These are phyloP conservation scores for Sebastes cheni DNA, from an alignment of 2,797 vertebrate species.

Conservation along the genomic window DNA sequence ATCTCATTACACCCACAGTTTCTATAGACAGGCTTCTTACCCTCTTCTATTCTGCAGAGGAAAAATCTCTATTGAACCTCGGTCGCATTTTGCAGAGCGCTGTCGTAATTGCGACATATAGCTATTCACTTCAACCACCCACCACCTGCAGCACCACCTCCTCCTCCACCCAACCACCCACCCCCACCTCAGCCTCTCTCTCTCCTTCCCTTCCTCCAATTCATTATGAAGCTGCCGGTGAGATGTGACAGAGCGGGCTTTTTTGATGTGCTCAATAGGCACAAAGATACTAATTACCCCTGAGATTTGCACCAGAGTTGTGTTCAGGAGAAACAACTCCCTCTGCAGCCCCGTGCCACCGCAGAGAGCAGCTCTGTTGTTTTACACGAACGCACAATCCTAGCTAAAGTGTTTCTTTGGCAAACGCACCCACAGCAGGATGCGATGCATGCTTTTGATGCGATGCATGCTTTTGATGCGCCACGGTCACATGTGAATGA, in stretches of 20 bases:
- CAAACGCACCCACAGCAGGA: background rate
- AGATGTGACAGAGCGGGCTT: conserved; percentile 57
- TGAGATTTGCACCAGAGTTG: conserved; percentile 57
- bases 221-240: conserved; percentile 46
- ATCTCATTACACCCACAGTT: conserved; percentile 70
- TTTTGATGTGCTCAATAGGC: conserved; percentile 69
- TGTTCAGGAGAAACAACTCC: conserved; percentile 31
- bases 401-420: conserved; percentile 11
- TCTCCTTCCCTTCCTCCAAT: background rate
- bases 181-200: background rate
- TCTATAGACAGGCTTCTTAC: conserved; percentile 49
- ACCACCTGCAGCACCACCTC: conserved; percentile 16
- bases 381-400: background rate
- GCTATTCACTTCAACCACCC: conserved; percentile 47
- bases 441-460: background rate
- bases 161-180: background rate
- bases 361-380: conserved; percentile 19
- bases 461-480: background rate
- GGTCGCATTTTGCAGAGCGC: conserved; percentile 35
- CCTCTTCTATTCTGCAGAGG: conserved; percentile 42
- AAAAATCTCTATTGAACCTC: conserved; percentile 61
- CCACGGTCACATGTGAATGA: conserved; percentile 1
- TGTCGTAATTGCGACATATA: conserved; percentile 55
- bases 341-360: conserved; percentile 16
- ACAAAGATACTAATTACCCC: conserved; percentile 72